Evolutionary conservation across 2,113 vertebrate species (phyloP), one percentile per base, ranked within the genome.

Genomic region (Leucosticte australis): DNA sequence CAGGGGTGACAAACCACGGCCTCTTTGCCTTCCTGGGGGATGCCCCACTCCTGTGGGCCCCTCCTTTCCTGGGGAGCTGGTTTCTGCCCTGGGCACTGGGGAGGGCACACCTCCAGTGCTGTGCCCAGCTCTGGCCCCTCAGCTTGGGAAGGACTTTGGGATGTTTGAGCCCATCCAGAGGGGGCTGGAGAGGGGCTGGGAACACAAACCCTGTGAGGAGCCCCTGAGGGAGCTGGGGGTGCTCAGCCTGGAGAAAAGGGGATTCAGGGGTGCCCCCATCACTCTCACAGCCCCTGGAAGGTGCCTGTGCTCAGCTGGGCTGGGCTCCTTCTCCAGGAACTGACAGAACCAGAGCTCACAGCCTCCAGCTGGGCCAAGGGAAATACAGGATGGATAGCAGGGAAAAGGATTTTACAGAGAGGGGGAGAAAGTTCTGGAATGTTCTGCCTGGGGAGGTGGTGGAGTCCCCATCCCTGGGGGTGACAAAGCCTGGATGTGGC

Each of bases 51-150:
- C 74, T 60, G 1, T 7, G 27, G 44, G 10, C 68, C 65, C 6
- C 67, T 65, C 13, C 2, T 0, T 15, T 31, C 84, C 46, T 39
- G 13, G 14, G 7, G 12, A 39, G 33, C 10, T 2, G 14, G 2
- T 27, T 9, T 14, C 4, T 56, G 20, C 6, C 19, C 53, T 13
- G 53, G 18, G 31, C 30, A 21, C 49, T 50, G 49, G 13, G 13
- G 23, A 4, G 47, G 47, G 4, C 49, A 50, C 49, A 50, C 14
- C 53, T 55, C 19, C 5, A 55, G 19, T 21, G 31, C 55, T 22
- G 55, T 33, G 53, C 13, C 55, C 55, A 33, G 55, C 8, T 0
- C 53, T 56, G 55, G 20, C 31, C 31, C 55, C 55, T 56, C 33
- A 22, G 55, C 1, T 22, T 33, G 55, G 55, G 53, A 13, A 55